Percentiles rank a stretch among this genome's conserved stretches.
Evolutionary conservation across 2,797 vertebrate genomes (phyloP).

Genomic region (Poeciliopsis turneri): DNA sequence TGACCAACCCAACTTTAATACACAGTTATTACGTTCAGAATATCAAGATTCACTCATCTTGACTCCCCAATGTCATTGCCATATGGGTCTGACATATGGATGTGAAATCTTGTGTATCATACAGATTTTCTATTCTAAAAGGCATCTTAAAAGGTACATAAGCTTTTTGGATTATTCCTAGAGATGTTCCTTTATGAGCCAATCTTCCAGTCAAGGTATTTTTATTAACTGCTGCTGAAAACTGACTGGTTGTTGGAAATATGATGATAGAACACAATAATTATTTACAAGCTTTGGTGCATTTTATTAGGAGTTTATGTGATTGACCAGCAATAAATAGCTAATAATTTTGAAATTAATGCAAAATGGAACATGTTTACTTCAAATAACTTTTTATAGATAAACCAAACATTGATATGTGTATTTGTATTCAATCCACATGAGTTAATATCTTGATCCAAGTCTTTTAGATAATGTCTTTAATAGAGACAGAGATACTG

Average conservation of each 20-base stretch:
- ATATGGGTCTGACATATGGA: background rate
- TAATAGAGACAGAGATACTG: background rate
- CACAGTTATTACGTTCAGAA: constrained; percentile 8
- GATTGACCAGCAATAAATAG: background rate
- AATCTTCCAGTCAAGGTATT: background rate
- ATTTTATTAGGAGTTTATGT: background rate
- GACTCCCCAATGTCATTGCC: background rate
- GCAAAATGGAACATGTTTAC: background rate
- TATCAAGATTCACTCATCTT: constrained; percentile 1
- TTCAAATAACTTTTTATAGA: background rate
- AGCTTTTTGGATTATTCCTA: background rate
- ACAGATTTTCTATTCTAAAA: constrained; percentile 7
- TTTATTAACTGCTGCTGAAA: background rate
- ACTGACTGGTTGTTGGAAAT: background rate
- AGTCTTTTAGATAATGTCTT: background rate
- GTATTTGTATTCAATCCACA: background rate
- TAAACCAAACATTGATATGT: background rate
- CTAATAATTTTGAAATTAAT: background rate
- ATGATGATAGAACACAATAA: background rate
- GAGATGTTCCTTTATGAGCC: background rate
- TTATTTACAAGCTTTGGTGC: background rate
- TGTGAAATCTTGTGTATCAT: constrained; percentile 3
- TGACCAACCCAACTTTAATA: constrained; percentile 23
- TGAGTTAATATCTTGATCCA: background rate
- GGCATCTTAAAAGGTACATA: background rate